Percentiles rank a stretch among this genome's conserved stretches.
Conservation (phyloP, 2,797 vertebrate species). For the Takifugu ocellatus region DNA sequence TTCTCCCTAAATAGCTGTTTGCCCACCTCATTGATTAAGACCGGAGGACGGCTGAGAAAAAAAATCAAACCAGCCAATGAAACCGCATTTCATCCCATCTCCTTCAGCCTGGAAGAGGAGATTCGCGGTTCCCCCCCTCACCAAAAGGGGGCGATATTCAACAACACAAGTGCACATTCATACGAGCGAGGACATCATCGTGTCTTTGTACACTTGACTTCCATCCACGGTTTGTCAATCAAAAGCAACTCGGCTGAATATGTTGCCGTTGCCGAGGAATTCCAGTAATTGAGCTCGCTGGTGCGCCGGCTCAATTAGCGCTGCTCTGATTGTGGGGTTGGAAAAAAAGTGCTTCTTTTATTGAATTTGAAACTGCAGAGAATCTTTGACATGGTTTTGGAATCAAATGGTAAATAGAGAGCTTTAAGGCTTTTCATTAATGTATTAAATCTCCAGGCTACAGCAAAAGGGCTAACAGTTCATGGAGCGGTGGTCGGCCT, state of each 20-base stretch:
- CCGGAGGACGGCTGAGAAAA: constrained; percentile 61
- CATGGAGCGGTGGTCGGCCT: constrained; percentile 6
- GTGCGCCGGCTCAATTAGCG: constrained; percentile 63
- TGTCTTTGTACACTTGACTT: constrained; percentile 67
- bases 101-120: constrained; percentile 42
- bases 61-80: constrained; percentile 70
- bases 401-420: constrained; percentile 45
- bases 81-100: constrained; percentile 56
- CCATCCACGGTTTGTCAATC: constrained; percentile 70
- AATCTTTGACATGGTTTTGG: constrained; percentile 50
- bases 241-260: constrained; percentile 56
- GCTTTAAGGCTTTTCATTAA: constrained; percentile 46
- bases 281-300: constrained; percentile 74
- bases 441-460: constrained; percentile 33
- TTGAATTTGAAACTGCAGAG: constrained; percentile 46
- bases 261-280: constrained; percentile 72
- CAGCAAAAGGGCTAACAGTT: constrained; percentile 18
- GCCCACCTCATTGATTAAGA: constrained; percentile 73
- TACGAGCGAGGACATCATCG: constrained; percentile 13
- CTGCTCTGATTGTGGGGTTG: constrained; percentile 46
- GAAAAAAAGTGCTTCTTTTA: constrained; percentile 42
- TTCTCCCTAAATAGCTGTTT: constrained; percentile 74
- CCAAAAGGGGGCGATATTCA: constrained; percentile 76
- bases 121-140: constrained; percentile 1
- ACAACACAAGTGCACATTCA: constrained; percentile 50